Evolutionary conservation across 2,797 vertebrate genomes (phyloP).

Genomic region (Morus bassanus): DNA sequence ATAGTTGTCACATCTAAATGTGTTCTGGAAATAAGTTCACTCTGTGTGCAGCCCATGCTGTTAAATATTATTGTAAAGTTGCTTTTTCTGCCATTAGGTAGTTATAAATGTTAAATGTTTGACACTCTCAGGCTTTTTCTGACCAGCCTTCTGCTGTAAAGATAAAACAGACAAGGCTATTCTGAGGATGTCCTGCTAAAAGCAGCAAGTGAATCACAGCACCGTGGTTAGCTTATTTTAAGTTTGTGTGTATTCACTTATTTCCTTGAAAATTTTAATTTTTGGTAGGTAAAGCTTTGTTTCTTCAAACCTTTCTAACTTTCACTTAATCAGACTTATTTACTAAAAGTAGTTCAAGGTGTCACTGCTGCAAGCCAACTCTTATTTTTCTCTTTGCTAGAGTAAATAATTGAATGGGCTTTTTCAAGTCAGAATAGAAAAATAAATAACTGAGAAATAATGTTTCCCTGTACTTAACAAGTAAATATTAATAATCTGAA

Average conservation of each 20-base stretch:
- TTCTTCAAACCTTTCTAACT: background rate
- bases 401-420: background rate
- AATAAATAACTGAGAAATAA: background rate
- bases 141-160: background rate
- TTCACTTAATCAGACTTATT: background rate
- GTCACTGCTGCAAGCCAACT: background rate
- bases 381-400: background rate
- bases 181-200: background rate
- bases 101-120: background rate
- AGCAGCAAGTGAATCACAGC: background rate
- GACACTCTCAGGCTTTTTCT: background rate
- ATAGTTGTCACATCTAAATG: background rate
- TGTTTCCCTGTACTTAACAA: background rate
- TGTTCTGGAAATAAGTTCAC: background rate
- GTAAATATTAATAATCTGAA: background rate
- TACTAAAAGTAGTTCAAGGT: conserved; percentile 12
- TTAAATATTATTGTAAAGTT: background rate
- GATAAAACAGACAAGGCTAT: background rate
- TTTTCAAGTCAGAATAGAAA: background rate
- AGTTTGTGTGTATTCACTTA: background rate
- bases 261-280: background rate
- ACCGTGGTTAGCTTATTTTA: background rate
- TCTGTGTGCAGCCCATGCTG: background rate
- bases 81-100: background rate
- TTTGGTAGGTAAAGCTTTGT: background rate